Evolutionary conservation across 2,888 invertebrate genomes (phyloP), one percentile per base, ranked within the genome.

Genomic region (Calliscelio sp.): DNA sequence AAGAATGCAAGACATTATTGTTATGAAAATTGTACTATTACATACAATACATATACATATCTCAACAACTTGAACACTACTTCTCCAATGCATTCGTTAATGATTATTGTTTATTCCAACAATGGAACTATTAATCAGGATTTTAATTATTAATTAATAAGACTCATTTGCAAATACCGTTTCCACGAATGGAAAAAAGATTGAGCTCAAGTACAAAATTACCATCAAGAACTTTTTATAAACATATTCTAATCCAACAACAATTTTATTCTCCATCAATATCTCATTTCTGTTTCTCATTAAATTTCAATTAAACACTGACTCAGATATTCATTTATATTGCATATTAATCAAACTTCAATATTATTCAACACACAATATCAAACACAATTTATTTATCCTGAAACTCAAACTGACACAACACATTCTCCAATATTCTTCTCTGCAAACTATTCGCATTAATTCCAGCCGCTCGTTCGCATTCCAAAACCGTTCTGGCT

Each of bases 41-140:
- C n/a, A n/a, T n/a, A n/a, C n/a, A n/a, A n/a, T n/a, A n/a, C n/a
- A n/a, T n/a, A n/a, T n/a, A n/a, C n/a, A n/a, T n/a, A n/a, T n/a
- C n/a, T n/a, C n/a, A n/a, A n/a, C n/a, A n/a, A n/a, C n/a, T n/a
- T n/a, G n/a, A n/a, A n/a, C n/a, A n/a, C n/a, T n/a, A n/a, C n/a
- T n/a, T n/a, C n/a, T n/a, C n/a, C n/a, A n/a, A n/a, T n/a, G n/a
- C n/a, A n/a, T n/a, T n/a, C n/a, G n/a, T 6, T 11, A 38, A 38
- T 38, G 38, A 38, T 6, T 14, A 38, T 14, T 38, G 14, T 38
- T 38, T 38, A 38, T 38, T 11, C 38, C 2, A 11, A 38, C 7
- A 44, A 16, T 16, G 44, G 5, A 44, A 44, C 24, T 89, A 89
- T 18, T 90, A 86, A 88, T 65, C 4, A 44, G 16, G 3, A 44